phyloP scores from a whole-genome alignment of 2,797 vertebrate species.

The Danio jaintianensis region DNA sequence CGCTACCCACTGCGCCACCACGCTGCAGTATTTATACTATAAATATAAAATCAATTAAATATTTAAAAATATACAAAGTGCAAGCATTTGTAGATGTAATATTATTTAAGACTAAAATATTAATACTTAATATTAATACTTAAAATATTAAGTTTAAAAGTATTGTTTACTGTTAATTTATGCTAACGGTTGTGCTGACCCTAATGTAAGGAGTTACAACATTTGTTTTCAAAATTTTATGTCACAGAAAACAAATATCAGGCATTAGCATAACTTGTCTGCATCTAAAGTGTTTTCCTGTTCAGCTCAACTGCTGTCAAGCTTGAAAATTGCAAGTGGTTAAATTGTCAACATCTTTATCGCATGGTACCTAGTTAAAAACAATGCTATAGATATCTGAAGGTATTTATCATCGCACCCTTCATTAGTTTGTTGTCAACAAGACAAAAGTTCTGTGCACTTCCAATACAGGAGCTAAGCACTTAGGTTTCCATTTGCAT shows the following conservation, averaged over 20 bases:
- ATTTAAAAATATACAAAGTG: no score
- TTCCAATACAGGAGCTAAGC: neutral
- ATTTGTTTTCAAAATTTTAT: neutral
- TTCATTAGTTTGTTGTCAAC: neutral
- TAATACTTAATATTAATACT: no score
- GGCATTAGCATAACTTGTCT: neutral
- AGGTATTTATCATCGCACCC: neutral
- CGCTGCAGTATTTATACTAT: no score
- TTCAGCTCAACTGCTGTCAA: neutral
- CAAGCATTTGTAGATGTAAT: no score
- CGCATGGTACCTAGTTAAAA: neutral
- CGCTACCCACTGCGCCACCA: no score
- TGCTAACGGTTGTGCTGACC: neutral
- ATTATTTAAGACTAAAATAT: no score
- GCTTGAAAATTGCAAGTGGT: neutral
- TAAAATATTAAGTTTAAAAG: neutral
- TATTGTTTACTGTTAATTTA: neutral
- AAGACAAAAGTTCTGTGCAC: neutral
- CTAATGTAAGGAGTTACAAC: neutral
- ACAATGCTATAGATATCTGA: neutral
- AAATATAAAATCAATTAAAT: no score
- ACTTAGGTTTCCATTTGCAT: conserved; percentile 3
- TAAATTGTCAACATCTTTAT: neutral
- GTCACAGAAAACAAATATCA: neutral
- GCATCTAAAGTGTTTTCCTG: neutral